Evolutionary conservation across 2,888 invertebrate species (phyloP), one percentile per base, ranked within the genome.

Genomic region (Omphaloscelis lunosa): DNA sequence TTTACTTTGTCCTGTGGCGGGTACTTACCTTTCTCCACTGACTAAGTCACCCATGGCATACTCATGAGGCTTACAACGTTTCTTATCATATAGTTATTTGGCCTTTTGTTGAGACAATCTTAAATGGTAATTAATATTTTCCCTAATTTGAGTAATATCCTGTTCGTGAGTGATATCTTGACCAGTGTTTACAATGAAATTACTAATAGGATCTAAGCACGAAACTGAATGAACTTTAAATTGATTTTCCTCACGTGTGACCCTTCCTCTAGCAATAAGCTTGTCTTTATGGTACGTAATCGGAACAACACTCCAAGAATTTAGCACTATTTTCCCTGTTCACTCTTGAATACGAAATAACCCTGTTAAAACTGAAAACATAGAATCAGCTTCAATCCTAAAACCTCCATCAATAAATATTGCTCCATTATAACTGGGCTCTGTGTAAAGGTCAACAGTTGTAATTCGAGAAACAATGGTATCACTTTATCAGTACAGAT

Each of bases 51-150:
- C 63, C 41, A 65, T 5, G 41, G 63, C 17, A n/a, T 65, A 41
- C 41, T 41, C 17, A 41, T 41, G 63, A 27, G 63, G 63, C 17
- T 27, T 65, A 65, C 63, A 65, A 17, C 41, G 63, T 65, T 17
- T 65, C 41, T 41, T 65, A 65, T 65, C 63, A 65, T 65, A 65
- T n/a, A 41, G 4, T 17, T 65, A 17, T 65, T 65, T 41, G n/a
- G 63, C 39, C 39, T 63, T 63, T 63, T 63, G n/a, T 63, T 63
- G 63, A 63, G 39, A 63, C 63, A 39, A 39, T 39, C 23, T 62
- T 15, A 39, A n/a, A 23, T 62, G 62, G 6, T 39, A 62, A 62
- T 39, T 62, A 48, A 62, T 34, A 39, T 29, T 59, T 20, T 59
- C 59, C 20, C 59, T 29, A 59, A 59, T 59, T 59, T 59, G 17